Conservation (phyloP, 2,797 vertebrate genomes). For the Stomatorhinus walkeri region DNA sequence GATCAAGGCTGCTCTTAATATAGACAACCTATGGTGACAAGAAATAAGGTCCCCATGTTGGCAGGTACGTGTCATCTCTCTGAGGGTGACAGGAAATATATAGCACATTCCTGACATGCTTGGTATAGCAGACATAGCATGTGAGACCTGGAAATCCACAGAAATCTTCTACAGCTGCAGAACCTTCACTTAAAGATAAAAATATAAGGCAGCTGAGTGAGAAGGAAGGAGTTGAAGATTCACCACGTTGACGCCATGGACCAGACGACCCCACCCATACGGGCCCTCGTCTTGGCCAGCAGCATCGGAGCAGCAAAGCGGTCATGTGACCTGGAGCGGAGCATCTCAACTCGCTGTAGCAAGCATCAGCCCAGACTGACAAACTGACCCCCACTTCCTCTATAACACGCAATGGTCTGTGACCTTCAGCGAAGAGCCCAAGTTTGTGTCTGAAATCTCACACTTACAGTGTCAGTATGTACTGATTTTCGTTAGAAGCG, state of each 20-base stretch:
- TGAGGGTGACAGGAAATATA: slow-evolving; percentile 15
- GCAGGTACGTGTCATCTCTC: not conserved
- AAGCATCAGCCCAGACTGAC: not conserved
- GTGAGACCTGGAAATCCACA: not conserved
- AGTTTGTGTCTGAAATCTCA: not conserved
- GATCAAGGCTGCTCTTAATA: slow-evolving; percentile 25
- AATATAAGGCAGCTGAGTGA: not conserved
- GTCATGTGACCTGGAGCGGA: not conserved
- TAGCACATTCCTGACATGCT: not conserved
- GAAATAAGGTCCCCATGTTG: slow-evolving; percentile 4
- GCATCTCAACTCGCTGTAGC: not conserved
- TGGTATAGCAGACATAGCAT: not conserved
- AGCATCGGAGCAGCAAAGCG: not conserved
- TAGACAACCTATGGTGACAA: slow-evolving; percentile 22
- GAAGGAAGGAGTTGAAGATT: not conserved
- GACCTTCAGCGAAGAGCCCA: not conserved
- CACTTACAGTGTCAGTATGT: not conserved
- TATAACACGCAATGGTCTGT: not conserved
- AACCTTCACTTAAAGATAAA: slow-evolving; percentile 1
- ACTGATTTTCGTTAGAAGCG: not conserved
- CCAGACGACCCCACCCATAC: not conserved
- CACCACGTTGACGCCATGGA: not conserved
- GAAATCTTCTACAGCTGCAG: not conserved
- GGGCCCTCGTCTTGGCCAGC: not conserved
- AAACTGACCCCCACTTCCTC: not conserved